These are phyloP conservation scores for Brachypterus glaber DNA, from an alignment of 2,888 invertebrate genomes.

Conservation along the genomic window DNA sequence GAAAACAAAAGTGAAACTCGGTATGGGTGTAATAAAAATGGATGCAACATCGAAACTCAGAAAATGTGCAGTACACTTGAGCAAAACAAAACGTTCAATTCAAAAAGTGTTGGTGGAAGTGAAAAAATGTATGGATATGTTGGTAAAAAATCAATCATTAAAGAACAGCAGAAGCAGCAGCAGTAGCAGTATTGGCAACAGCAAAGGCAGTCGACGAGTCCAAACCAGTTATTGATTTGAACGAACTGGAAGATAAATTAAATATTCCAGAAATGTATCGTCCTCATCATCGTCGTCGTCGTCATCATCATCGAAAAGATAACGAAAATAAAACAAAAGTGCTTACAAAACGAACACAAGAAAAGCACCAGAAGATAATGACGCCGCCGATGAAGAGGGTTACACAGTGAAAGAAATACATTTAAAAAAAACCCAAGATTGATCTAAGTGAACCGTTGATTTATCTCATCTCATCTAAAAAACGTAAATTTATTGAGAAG, in stretches of 20 bases:
- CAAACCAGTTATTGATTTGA: background rate
- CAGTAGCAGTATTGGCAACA: background rate
- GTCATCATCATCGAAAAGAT: too few species aligned
- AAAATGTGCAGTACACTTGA: too few species aligned
- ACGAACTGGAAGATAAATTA: background rate
- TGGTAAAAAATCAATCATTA: background rate
- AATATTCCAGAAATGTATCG: background rate
- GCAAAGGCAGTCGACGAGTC: background rate
- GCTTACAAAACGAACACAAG: background rate
- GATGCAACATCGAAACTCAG: too few species aligned
- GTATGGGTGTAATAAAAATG: slow-evolving; percentile 24
- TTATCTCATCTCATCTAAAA: background rate
- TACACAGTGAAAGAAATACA: background rate
- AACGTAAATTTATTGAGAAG: background rate
- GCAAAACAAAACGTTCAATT: background rate
- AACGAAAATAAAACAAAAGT: too few species aligned
- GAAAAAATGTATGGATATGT: too few species aligned
- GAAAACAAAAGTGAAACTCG: slow-evolving; percentile 14
- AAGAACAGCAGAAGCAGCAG: too few species aligned
- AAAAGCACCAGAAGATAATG: background rate
- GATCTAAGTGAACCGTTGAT: background rate
- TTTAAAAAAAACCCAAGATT: background rate
- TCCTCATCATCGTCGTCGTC: too few species aligned
- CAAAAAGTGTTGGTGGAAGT: too few species aligned
- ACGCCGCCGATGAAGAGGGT: background rate